These are phyloP conservation scores for Erithacus rubecula DNA, from an alignment of 2,797 vertebrate species.

Conservation along the genomic window DNA sequence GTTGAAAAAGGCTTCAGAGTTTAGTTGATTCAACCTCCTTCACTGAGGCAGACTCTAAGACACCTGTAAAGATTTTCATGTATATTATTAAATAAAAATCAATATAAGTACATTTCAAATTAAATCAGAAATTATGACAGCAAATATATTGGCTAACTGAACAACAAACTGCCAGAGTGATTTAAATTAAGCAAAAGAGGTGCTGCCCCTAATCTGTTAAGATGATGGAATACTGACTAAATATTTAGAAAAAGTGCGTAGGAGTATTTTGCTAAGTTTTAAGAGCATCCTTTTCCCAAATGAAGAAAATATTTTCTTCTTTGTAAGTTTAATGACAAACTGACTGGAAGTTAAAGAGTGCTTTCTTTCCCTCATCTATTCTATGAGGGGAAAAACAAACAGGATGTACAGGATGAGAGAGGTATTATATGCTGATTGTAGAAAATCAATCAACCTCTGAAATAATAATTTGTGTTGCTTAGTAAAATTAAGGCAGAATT, in stretches of 20 bases:
- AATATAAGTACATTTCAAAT: not conserved
- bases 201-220: not conserved
- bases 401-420: not conserved
- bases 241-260: not conserved
- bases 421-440: not conserved
- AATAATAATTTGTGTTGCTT: not conserved
- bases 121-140: not conserved
- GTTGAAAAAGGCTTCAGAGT: not conserved
- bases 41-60: not conserved
- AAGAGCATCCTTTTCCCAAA: not conserved
- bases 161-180: not conserved
- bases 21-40: not conserved
- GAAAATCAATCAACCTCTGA: not conserved
- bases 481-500: not conserved
- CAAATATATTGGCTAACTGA: not conserved
- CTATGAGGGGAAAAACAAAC: not conserved
- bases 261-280: not conserved
- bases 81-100: not conserved
- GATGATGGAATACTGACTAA: not conserved
- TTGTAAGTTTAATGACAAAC: not conserved
- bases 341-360: not conserved
- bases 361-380: rapidly evolving
- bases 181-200: not conserved
- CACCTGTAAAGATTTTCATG: not conserved
- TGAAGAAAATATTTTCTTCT: not conserved